Base-by-base conservation (phyloP, 1,140 invertebrate species). In the Notospermus geniculatus region DNA sequence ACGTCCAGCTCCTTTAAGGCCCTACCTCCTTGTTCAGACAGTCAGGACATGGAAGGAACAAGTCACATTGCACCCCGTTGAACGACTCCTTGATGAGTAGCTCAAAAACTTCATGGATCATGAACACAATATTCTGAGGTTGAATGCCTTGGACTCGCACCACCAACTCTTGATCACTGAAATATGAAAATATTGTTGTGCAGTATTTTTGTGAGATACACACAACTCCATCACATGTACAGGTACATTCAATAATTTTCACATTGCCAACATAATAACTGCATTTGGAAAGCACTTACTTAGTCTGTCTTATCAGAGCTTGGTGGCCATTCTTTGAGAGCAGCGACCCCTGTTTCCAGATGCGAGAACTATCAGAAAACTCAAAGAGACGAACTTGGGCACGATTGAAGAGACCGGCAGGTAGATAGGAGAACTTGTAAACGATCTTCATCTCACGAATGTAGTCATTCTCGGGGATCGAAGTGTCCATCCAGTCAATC, bases 381-480 rank as follows among this genome's bases (percentile, higher is more conserved):
- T 77, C 66, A 54, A 71, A 75, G 17, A 79, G 63, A 17, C 77
- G 62, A 0, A 79, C 77, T 67, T 81, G 79, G 32, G 72, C 73
- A 68, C 79, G 67, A 64, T 81, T 81, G 62, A 81, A 81, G 2
- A 81, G 63, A 39, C 79, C 79, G 22, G 76, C 70, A 22, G 78
- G 78, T 1, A 80, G 66, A 62, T 77, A 80, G 2, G 71, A 63
- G 70, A 80, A 80, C 45, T 71, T 71, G 58, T 80, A 80, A 0
- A 74, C 60, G 54, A 80, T 71, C 64, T 77, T 76, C 27, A 67
- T 75, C 57, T 79, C 74, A 46, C 66, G 60, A 17, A 70, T 36
- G 32, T 4, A 36, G 32, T 36, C 32, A 36, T 36, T 36, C 32
- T 36, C 32, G 32, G 32, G 32, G 15, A 36, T 4, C 4, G 32